Evolutionary conservation across 2,888 invertebrate species (phyloP).

Genomic region (Agonopterix heracliana): DNA sequence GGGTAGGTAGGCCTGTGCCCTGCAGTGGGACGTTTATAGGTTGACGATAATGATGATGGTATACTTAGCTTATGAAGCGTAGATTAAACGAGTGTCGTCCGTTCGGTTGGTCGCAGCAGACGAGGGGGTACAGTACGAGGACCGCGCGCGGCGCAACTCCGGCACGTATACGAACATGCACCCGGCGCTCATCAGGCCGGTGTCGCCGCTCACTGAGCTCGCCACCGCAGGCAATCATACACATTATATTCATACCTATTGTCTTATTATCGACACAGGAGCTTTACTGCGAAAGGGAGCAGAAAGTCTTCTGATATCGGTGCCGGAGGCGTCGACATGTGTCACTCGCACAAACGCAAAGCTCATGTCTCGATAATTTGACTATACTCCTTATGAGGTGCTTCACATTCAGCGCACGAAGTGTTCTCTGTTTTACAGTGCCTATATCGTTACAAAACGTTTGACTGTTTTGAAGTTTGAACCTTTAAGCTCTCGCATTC

Average conservation of each 20-base stretch:
- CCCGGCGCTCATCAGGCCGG: slow-evolving; percentile 56
- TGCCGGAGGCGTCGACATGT: background rate
- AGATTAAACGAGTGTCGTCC: background rate
- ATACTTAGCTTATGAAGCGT: no score
- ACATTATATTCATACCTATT: slow-evolving; percentile 1
- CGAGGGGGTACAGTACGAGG: slow-evolving; percentile 47
- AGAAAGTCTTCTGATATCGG: background rate
- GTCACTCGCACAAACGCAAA: background rate
- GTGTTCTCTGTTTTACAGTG: no score
- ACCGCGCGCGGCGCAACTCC: slow-evolving; percentile 57
- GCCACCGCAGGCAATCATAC: slow-evolving; percentile 60
- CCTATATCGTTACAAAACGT: no score
- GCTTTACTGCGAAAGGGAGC: no score
- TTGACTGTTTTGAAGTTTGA: no score
- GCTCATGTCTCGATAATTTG: no score
- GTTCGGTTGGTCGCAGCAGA: slow-evolving; percentile 14
- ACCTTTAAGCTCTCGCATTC: no score
- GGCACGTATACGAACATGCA: slow-evolving; percentile 65
- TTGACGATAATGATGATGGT: no score
- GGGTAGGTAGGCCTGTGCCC: no score
- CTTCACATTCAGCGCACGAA: no score
- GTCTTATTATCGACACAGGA: background rate
- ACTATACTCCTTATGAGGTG: no score
- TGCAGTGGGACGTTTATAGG: no score
- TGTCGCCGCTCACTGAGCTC: slow-evolving; percentile 64